A percentile compares a stretch with the other conserved stretches of the same genome.
Evolutionary conservation across 2,888 invertebrate species (phyloP).

Genomic region (Cabera pusaria): DNA sequence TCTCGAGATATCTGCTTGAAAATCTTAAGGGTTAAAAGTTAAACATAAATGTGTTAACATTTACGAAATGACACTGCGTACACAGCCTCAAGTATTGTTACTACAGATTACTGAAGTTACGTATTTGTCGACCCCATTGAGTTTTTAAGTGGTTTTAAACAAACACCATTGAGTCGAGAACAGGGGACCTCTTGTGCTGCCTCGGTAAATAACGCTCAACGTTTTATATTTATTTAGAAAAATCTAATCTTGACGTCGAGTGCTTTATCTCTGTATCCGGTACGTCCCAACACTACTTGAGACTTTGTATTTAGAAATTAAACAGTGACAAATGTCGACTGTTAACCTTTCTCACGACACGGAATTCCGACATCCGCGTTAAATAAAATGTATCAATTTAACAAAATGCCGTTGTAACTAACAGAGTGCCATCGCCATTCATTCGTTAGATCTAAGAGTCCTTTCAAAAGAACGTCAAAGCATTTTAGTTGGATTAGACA

Average conservation of each 20-base stretch:
- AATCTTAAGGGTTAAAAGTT: constrained; percentile 1
- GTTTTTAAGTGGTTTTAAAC: constrained; percentile 70
- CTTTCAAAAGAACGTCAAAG: constrained; percentile 54
- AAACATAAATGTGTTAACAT: constrained; percentile 24
- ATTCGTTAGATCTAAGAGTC: constrained; percentile 49
- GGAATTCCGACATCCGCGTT: constrained; percentile 23
- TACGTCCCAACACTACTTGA: constrained; percentile 40
- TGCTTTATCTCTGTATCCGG: constrained; percentile 71
- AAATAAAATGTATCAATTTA: constrained; percentile 28
- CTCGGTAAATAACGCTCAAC: constrained; percentile 25
- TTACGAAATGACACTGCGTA: constrained; percentile 23
- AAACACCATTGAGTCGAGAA: constrained; percentile 62
- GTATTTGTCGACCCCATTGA: constrained; percentile 65
- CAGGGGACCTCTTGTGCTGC: constrained; percentile 29
- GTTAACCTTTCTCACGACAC: constrained; percentile 66
- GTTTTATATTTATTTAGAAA: constrained; percentile 34
- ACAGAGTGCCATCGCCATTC: constrained; percentile 45
- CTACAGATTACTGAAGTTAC: constrained; percentile 63
- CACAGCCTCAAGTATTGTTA: constrained; percentile 55
- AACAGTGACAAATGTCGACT: constrained; percentile 38
- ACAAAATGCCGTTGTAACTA: constrained; percentile 32
- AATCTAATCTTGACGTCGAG: constrained; percentile 47
- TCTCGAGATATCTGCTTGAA: constrained; percentile 1
- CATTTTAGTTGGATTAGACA: constrained; percentile 55
- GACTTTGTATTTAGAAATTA: constrained; percentile 48